Percentiles rank a stretch among this genome's conserved stretches.
phyloP scores from a whole-genome alignment of 2,797 vertebrate genomes.

The Phalloptychus januarius region DNA sequence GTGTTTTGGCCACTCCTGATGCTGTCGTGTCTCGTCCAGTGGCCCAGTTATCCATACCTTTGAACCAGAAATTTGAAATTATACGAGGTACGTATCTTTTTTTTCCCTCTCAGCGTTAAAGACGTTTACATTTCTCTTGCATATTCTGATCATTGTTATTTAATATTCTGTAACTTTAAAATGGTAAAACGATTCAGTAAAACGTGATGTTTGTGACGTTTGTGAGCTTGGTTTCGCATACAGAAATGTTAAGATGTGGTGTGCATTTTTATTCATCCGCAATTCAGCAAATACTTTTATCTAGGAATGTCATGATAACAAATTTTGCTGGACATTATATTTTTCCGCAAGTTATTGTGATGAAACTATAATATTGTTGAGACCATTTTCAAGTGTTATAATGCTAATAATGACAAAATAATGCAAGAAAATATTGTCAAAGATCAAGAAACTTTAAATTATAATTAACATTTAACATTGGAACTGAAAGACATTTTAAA shows the following conservation, averaged over 20 bases:
- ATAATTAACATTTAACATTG: no score
- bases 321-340: no score
- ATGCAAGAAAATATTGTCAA: no score
- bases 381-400: no score
- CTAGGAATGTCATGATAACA: no score
- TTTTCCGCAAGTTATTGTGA: no score
- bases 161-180: no score
- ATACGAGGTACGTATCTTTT: slow-evolving; percentile 73
- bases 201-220: slow-evolving; percentile 9
- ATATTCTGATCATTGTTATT: not conserved
- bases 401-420: no score
- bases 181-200: not conserved
- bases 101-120: not conserved
- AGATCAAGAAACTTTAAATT: no score
- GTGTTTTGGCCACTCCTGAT: slow-evolving; percentile 81
- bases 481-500: no score
- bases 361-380: no score
- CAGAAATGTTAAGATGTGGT: not conserved
- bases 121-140: not conserved
- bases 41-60: slow-evolving; percentile 82
- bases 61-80: slow-evolving; percentile 81
- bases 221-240: not conserved
- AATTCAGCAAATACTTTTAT: not conserved
- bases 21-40: slow-evolving; percentile 79
- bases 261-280: not conserved